These are phyloP conservation scores for Seriola aureovittata DNA, from an alignment of 2,113 vertebrate species.

Conservation along the genomic window DNA sequence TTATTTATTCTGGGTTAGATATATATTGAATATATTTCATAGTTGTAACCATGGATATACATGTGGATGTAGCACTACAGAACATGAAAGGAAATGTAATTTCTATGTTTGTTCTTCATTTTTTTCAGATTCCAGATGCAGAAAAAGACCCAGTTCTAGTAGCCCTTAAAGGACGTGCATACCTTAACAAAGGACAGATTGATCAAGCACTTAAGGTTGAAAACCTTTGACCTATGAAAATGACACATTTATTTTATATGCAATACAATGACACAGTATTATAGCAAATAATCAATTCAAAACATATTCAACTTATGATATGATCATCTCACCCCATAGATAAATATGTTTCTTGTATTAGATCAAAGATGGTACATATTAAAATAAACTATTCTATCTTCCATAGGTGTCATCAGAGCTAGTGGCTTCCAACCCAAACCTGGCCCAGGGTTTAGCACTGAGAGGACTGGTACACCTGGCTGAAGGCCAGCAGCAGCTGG, in stretches of 20 bases:
- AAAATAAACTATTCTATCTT: constrained; percentile 14
- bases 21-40: background rate
- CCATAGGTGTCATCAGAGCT: constrained; percentile 89
- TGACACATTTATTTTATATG: background rate
- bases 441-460: constrained; percentile 86
- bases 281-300: background rate
- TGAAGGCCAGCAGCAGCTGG: constrained; percentile 85
- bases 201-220: constrained; percentile 90
- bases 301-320: background rate
- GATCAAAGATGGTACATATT: background rate
- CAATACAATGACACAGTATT: background rate
- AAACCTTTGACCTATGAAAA: constrained; percentile 1
- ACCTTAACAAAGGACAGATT: constrained; percentile 86
- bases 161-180: constrained; percentile 87
- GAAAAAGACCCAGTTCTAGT: constrained; percentile 85
- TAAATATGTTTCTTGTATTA: background rate
- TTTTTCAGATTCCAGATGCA: constrained; percentile 87
- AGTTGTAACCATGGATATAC: background rate
- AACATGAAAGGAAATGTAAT: background rate
- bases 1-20: background rate
- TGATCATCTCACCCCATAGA: background rate
- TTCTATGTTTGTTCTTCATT: background rate
- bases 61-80: background rate
- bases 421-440: constrained; percentile 82
- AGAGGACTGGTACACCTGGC: constrained; percentile 84